Conservation (phyloP, 2,888 invertebrate species). For the Drosophila helvetica region DNA sequence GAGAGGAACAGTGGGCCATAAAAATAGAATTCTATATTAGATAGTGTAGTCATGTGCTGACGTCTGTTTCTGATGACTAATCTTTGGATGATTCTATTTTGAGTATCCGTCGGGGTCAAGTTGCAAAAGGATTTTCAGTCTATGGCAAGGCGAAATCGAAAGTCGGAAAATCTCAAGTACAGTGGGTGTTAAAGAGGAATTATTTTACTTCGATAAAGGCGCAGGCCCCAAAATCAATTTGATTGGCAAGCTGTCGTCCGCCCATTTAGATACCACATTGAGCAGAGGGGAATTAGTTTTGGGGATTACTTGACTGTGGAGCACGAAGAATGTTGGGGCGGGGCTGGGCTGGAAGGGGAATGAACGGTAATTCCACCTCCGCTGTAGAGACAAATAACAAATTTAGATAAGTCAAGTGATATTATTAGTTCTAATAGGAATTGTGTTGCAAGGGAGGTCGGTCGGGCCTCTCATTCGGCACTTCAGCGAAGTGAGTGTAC, state of each 20-base stretch:
- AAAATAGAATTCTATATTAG: conserved; percentile 59
- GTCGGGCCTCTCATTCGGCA: neutral
- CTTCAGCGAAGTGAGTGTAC: neutral
- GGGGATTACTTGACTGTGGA: conserved; percentile 50
- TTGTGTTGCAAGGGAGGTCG: conserved; percentile 10
- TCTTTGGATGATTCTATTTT: conserved; percentile 59
- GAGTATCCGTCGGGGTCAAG: conserved; percentile 46
- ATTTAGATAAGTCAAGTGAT: conserved; percentile 26
- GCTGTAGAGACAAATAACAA: conserved; percentile 3
- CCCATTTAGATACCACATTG: conserved; percentile 58
- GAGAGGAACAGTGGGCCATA: conserved; percentile 58
- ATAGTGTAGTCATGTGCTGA: conserved; percentile 11
- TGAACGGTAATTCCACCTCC: conserved; percentile 23
- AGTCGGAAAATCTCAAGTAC: neutral
- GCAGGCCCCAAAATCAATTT: conserved; percentile 61
- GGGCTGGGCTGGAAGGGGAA: conserved; percentile 14
- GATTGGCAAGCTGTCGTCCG: conserved; percentile 72
- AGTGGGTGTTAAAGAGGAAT: conserved; percentile 12
- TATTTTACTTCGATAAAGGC: conserved; percentile 23
- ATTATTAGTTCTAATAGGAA: conserved; percentile 26
- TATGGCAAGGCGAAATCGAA: neutral
- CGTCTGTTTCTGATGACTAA: conserved; percentile 55
- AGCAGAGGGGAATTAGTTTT: conserved; percentile 48
- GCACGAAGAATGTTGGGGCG: conserved; percentile 21
- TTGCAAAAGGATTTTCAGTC: conserved; percentile 61